These are phyloP conservation scores for Mesorhabditis sp. DNA, from an alignment of 2,888 invertebrate genomes.

Conservation along the genomic window DNA sequence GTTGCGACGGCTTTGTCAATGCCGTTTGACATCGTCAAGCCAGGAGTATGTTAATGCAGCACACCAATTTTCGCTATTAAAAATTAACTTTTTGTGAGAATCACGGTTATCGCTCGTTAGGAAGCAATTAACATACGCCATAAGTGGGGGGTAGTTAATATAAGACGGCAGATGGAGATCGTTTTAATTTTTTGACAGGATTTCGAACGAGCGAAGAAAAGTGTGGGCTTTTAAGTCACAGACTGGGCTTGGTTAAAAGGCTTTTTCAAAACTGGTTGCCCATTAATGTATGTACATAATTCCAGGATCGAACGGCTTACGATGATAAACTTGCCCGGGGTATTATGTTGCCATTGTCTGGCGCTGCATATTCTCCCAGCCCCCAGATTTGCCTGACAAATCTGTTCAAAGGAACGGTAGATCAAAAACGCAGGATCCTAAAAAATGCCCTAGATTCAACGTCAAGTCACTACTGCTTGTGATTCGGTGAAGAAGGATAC, in stretches of 20 bases:
- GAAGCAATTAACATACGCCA: too few species aligned
- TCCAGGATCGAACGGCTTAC: slow-evolving; percentile 14
- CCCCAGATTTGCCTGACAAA: slow-evolving; percentile 32
- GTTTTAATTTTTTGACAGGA: too few species aligned
- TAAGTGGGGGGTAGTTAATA: too few species aligned
- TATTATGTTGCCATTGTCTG: slow-evolving; percentile 33
- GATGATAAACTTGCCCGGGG: slow-evolving; percentile 28
- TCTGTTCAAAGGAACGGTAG: slow-evolving; percentile 18
- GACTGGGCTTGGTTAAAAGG: too few species aligned
- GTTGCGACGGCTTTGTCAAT: neutral
- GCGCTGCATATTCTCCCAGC: slow-evolving; percentile 36
- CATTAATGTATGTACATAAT: neutral
- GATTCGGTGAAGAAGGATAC: slow-evolving; percentile 29
- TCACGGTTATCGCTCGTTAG: too few species aligned
- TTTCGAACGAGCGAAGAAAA: too few species aligned
- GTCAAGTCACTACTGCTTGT: slow-evolving; percentile 28
- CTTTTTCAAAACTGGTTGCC: too few species aligned
- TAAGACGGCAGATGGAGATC: too few species aligned
- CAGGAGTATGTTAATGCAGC: neutral
- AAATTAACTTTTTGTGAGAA: too few species aligned
- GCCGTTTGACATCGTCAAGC: neutral
- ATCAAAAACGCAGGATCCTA: neutral
- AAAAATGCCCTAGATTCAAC: slow-evolving; percentile 12
- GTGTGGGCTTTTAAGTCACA: too few species aligned
- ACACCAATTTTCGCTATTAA: neutral